Conservation (phyloP, 2,888 invertebrate species). For the Candidula unifasciata region DNA sequence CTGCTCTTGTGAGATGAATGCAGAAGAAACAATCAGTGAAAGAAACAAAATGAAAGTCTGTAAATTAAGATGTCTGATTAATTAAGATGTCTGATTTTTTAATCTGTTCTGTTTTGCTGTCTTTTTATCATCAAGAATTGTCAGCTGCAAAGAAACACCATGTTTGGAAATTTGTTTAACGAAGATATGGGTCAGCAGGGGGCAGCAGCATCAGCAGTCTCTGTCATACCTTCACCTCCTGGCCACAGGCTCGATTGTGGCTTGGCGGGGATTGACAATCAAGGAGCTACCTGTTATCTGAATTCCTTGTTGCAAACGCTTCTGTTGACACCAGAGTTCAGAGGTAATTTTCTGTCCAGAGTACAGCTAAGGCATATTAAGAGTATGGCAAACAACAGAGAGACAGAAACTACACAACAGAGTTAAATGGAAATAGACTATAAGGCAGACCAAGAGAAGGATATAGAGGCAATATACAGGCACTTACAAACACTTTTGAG, state of each 20-base stretch:
- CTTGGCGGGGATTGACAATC: constrained; percentile 77
- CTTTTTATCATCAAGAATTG: neutral
- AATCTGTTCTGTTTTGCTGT: neutral
- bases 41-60: too few relatives aligned
- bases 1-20: too few relatives aligned
- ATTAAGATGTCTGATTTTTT: neutral
- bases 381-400: too few relatives aligned
- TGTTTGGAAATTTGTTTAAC: constrained; percentile 61
- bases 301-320: constrained; percentile 78
- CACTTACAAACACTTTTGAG: too few relatives aligned
- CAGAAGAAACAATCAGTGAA: too few relatives aligned
- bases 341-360: constrained; percentile 75
- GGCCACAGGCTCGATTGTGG: constrained; percentile 62
- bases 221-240: constrained; percentile 58
- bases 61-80: too few relatives aligned
- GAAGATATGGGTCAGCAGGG: constrained; percentile 50
- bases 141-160: constrained; percentile 29
- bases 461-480: too few relatives aligned
- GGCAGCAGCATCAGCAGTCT: constrained; percentile 10
- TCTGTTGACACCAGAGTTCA: constrained; percentile 77
- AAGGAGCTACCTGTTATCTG: constrained; percentile 78
- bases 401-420: too few relatives aligned
- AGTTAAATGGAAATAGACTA: neutral
- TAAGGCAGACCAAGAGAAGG: too few relatives aligned
- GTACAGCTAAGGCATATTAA: neutral